Percentiles rank a stretch among this genome's conserved stretches.
These are phyloP conservation scores for Leptosomus discolor DNA, from an alignment of 2,113 vertebrate genomes.

Conservation along the genomic window DNA sequence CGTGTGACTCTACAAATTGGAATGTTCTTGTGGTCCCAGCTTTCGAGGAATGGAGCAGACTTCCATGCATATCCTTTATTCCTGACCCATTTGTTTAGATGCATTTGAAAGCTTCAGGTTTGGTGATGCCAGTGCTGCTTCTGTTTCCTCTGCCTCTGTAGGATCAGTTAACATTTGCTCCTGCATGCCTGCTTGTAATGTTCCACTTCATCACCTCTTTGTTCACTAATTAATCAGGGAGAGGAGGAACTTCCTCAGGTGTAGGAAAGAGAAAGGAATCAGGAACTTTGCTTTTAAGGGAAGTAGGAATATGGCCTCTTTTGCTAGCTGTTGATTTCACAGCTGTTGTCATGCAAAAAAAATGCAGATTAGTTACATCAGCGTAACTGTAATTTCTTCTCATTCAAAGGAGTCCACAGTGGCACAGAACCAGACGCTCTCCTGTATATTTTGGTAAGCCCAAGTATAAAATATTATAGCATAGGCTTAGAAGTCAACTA, in stretches of 20 bases:
- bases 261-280: background rate
- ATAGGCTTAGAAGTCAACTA: background rate
- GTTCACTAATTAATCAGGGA: background rate
- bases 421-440: background rate
- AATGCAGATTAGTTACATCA: background rate
- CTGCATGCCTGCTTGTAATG: background rate
- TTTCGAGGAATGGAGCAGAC: background rate
- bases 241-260: background rate
- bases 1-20: background rate
- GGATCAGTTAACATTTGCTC: background rate
- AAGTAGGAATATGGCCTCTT: background rate
- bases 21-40: background rate
- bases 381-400: background rate
- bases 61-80: background rate
- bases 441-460: background rate
- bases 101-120: background rate
- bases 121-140: background rate
- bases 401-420: background rate
- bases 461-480: background rate
- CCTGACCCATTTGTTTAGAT: background rate
- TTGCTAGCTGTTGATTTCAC: background rate
- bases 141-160: background rate
- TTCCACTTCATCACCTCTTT: background rate
- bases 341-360: background rate
- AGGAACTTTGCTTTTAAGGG: background rate